Evolutionary conservation across 2,797 vertebrate genomes (phyloP), one percentile per base, ranked within the genome.

Genomic region (Falco cherrug): DNA sequence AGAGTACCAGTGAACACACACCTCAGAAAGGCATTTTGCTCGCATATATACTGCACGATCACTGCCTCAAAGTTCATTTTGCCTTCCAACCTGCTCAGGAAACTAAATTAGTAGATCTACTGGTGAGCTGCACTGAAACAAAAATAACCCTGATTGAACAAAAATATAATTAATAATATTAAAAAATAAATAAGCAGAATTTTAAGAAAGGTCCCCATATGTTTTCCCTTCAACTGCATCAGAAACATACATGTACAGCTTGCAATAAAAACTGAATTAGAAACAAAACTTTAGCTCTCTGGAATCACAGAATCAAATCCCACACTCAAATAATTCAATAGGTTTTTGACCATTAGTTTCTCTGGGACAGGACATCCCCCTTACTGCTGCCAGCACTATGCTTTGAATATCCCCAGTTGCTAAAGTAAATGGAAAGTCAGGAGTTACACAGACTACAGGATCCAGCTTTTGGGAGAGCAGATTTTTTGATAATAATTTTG

Each of bases 71-170:
- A 71, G n/a, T 65, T 53, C 47, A 84, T 60, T 86, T 89, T 73
- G 61, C 50, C 45, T 69, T 70, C 71, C 80, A 64, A 68, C 33
- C 65, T 80, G 85, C 82, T 94, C 59, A 91, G n/a, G 78, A 91
- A 96, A 97, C 93, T 92, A 94, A 95, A 94, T 57, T 31, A 96
- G 70, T 39, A 84, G 61, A 76, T 79, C 67, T 92, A 91, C 50
- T 69, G 26, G 59, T 90, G 87, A 97, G 88, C 77, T 96, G 63
- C 71, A 94, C 4, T 57, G 71, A 97, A 97, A 97, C 19, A 96
- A 86, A 69, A 95, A 74, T 64, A 92, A 77, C 6, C 37, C 25
- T 31, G 25, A 77, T 0, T 47, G 33, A 95, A 91, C 5, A 90
- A 94, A 93, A 81, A 65, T 39, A 53, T 53, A 3, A 60, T 70